Base-by-base conservation (phyloP, 2,888 invertebrate genomes). In the Campoletis raptor region DNA sequence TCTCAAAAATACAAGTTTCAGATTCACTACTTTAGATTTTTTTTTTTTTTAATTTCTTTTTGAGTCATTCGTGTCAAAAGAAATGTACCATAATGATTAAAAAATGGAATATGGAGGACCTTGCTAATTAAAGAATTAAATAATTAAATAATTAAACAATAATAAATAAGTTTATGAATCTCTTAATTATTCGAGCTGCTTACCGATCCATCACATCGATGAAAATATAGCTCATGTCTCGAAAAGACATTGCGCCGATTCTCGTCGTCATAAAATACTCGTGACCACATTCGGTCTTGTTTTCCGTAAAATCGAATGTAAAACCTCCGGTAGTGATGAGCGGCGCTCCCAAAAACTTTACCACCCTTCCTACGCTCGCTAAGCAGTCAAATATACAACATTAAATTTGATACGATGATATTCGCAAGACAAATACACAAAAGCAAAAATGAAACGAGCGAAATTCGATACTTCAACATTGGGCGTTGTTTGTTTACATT, bases 181-280 rank as follows among this genome's bases (percentile, higher is more conserved):
- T 48, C 2, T 24, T 24, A 48, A 9, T 42, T 12, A 61, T 74
- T 9, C 1, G 0, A 18, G 12, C 4, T 52, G 94, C 95, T 94
- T 93, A 98, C 98, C 96, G 95, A 88, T 96, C 94, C 96, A 97
- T 96, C 48, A 97, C 94, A 30, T 96, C 95, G 83, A 97, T 96
- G 88, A 97, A 96, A 92, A 97, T 96, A 90, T 96, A 96, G 0
- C 97, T 96, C 88, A 97, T 95, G 80, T 97, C 97, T 91, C 96
- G 95, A 90, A 97, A 98, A 42, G 97, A 97, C 57, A 97, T 94
- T 37, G 96, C 95, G 0, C 98, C 98, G 15, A 97, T 95, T 81
- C 98, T 95, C 5, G 97, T 95, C 52, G 97, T 95, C 96, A 98
- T 97, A 92, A 97, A 97, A 93, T 96, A 98, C 93, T 98, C 98